These are phyloP conservation scores for Glyphotaelius pellucidus DNA, from an alignment of 2,888 invertebrate species.

Conservation along the genomic window DNA sequence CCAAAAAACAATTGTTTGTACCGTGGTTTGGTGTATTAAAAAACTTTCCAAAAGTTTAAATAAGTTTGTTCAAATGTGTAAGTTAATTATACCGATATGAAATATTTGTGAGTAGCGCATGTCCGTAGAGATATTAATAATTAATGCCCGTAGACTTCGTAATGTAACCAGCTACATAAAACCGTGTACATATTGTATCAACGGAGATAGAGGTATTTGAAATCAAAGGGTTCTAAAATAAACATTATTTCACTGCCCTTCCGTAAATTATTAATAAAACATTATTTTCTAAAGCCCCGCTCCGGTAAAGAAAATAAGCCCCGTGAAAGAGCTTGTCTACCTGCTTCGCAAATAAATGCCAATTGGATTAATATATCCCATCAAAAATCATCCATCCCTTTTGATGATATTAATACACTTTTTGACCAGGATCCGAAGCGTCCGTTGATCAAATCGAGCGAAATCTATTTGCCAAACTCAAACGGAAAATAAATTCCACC, in stretches of 20 bases:
- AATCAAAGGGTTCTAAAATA: conserved; percentile 3
- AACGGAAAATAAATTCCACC: conserved; percentile 36
- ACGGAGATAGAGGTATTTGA: not conserved
- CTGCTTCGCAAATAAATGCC: conserved; percentile 19
- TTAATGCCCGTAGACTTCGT: not conserved
- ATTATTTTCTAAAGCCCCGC: not conserved
- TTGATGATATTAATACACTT: conserved; percentile 34
- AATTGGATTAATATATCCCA: conserved; percentile 35
- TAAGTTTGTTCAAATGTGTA: not conserved
- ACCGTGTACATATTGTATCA: not conserved
- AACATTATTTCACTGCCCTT: not conserved
- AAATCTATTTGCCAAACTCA: conserved; percentile 36
- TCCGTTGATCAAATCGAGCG: conserved; percentile 27
- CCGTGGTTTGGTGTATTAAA: not conserved
- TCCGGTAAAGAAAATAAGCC: conserved; percentile 5
- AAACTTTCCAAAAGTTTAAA: not conserved
- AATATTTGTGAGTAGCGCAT: not conserved
- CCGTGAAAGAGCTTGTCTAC: not conserved
- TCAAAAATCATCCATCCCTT: conserved; percentile 31
- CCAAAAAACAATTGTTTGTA: not conserved
- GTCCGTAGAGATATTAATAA: not conserved
- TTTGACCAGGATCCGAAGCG: conserved; percentile 4
- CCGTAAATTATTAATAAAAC: not conserved
- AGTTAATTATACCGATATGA: not conserved
- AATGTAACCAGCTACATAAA: not conserved